These are phyloP conservation scores for Canis aureus DNA, from an alignment of 2,113 vertebrate genomes.

Conservation along the genomic window DNA sequence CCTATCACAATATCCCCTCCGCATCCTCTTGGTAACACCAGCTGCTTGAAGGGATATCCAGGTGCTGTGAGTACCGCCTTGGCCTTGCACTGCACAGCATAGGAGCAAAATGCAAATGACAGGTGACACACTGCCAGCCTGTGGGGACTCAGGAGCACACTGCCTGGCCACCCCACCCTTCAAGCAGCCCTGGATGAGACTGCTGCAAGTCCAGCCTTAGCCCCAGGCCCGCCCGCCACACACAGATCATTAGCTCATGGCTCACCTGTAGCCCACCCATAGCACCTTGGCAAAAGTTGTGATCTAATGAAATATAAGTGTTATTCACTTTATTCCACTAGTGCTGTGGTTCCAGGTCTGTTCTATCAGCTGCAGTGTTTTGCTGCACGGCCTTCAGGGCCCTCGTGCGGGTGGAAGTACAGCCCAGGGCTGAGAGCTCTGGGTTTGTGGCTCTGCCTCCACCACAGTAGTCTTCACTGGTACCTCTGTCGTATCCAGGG, in stretches of 20 bases:
- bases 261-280: too few relatives aligned
- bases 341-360: neutral
- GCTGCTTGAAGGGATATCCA: neutral
- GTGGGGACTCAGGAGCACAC: neutral
- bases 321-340: neutral
- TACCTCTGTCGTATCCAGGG: neutral
- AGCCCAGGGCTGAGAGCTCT: neutral
- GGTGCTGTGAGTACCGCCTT: neutral
- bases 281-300: neutral
- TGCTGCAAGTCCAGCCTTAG: neutral
- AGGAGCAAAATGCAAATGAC: neutral
- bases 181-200: neutral
- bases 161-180: neutral
- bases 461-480: neutral
- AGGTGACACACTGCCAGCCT: neutral
- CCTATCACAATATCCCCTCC: neutral
- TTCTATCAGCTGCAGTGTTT: neutral
- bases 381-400: neutral
- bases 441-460: neutral
- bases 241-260: neutral
- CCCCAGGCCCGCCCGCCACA: neutral
- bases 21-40: neutral
- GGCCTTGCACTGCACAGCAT: neutral
- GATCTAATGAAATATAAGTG: neutral
- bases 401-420: neutral